A percentile compares a stretch with the other conserved stretches of the same genome.
Conservation (phyloP, 2,888 invertebrate genomes). For the Pollenia labialis region DNA sequence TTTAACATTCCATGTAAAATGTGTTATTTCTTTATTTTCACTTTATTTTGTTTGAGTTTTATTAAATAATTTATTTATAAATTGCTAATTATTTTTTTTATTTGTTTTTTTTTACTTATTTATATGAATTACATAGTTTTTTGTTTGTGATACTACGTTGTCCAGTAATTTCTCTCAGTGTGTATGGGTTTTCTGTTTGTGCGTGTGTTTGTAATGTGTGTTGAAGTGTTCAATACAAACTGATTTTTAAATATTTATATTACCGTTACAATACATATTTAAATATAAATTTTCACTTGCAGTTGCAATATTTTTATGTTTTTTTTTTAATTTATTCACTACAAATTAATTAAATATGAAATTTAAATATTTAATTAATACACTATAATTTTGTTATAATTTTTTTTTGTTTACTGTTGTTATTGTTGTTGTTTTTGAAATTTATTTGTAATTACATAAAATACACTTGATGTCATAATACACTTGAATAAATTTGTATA, state of each 20-base stretch:
- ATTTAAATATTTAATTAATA: conserved; percentile 58
- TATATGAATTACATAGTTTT: conserved; percentile 23
- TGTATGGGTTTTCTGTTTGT: not conserved
- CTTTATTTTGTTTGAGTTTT: conserved; percentile 64
- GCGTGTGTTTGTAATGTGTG: no score
- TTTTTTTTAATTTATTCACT: conserved; percentile 40
- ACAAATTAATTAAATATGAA: conserved; percentile 58
- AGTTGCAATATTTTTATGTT: conserved; percentile 15
- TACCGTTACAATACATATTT: not conserved
- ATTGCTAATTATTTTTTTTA: conserved; percentile 47
- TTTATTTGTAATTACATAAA: conserved; percentile 51
- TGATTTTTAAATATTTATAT: not conserved
- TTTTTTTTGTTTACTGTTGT: not conserved
- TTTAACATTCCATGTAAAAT: conserved; percentile 75
- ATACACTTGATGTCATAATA: conserved; percentile 45
- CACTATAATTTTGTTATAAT: conserved; percentile 29
- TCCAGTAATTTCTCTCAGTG: conserved; percentile 31
- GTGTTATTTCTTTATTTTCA: conserved; percentile 52
- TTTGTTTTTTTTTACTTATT: conserved; percentile 22
- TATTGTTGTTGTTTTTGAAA: not conserved
- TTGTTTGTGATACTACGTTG: not conserved
- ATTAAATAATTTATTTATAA: conserved; percentile 65
- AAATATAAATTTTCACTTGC: not conserved
- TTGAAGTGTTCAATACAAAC: not conserved
- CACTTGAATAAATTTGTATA: conserved; percentile 17